phyloP scores from a whole-genome alignment of 2,888 invertebrate species.

The Tenthredo mesomela region DNA sequence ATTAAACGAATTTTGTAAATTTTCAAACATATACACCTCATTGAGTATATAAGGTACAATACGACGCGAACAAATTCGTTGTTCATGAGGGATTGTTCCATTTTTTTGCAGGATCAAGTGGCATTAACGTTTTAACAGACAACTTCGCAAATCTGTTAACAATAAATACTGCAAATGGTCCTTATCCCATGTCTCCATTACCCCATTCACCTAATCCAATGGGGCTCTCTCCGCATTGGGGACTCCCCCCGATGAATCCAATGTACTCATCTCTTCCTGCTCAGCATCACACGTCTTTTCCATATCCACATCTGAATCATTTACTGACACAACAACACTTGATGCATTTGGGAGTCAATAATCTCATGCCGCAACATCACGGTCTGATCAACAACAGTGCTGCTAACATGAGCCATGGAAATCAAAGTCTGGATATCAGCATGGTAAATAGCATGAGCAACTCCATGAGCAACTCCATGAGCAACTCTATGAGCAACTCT shows the following conservation, averaged over 20 bases:
- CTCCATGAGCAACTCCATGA: slow-evolving; percentile 62
- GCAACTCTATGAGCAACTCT: slow-evolving; percentile 57
- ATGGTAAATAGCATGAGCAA: slow-evolving; percentile 49
- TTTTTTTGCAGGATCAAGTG: slow-evolving; percentile 64
- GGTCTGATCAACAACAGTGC: slow-evolving; percentile 63
- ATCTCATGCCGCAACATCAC: slow-evolving; percentile 65
- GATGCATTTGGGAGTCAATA: slow-evolving; percentile 64
- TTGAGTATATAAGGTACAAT: too few species aligned
- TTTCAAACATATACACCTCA: too few species aligned
- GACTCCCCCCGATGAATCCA: slow-evolving; percentile 64
- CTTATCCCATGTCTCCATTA: slow-evolving; percentile 71
- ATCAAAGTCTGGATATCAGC: slow-evolving; percentile 11
- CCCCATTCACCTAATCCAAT: slow-evolving; percentile 71
- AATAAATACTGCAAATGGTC: slow-evolving; percentile 71
- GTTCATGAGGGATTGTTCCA: not conserved
- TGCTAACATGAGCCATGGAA: slow-evolving; percentile 29
- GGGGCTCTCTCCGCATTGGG: slow-evolving; percentile 72
- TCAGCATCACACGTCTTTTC: slow-evolving; percentile 64
- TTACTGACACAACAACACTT: slow-evolving; percentile 73
- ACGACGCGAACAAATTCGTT: not conserved
- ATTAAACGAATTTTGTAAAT: too few species aligned
- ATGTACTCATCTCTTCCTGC: slow-evolving; percentile 70
- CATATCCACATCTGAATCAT: slow-evolving; percentile 71
- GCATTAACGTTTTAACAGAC: slow-evolving; percentile 62
- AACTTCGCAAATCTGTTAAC: slow-evolving; percentile 69